Conservation (phyloP, 1,140 invertebrate genomes). For the Metopolophium dirhodum region DNA sequence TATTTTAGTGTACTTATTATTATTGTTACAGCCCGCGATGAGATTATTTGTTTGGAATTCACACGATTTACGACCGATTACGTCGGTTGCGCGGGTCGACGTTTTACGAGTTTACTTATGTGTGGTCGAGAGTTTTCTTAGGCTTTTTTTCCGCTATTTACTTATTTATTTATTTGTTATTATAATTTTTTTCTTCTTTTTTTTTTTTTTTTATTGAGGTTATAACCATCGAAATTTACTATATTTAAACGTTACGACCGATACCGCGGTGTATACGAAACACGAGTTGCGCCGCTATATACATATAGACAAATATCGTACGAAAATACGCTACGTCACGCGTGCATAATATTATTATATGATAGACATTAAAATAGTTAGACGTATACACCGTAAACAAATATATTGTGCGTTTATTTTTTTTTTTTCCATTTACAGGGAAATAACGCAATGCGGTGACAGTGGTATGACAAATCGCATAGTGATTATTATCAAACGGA, state of each 20-base stretch:
- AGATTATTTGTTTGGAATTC: constrained; percentile 42
- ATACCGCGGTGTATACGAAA: background rate
- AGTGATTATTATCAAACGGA: background rate
- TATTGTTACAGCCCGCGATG: background rate
- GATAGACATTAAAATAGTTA: background rate
- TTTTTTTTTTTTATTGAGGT: constrained; percentile 36
- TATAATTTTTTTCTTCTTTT: background rate
- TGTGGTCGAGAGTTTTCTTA: constrained; percentile 50
- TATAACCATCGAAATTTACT: background rate
- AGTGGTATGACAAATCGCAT: background rate
- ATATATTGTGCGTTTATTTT: background rate
- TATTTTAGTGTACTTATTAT: background rate
- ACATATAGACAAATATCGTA: background rate
- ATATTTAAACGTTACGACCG: constrained; percentile 37
- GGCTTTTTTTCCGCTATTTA: constrained; percentile 7
- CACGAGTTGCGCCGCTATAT: background rate
- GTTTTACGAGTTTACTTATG: constrained; percentile 35
- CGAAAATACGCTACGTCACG: background rate
- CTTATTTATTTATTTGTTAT: constrained; percentile 51
- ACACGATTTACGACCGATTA: constrained; percentile 52
- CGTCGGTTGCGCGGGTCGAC: background rate
- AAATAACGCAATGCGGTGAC: background rate
- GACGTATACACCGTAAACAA: background rate
- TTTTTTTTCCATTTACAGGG: background rate
- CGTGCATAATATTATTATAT: background rate